Base-by-base conservation (phyloP, 2,888 invertebrate species). In the Caenorhabditis sp. region DNA sequence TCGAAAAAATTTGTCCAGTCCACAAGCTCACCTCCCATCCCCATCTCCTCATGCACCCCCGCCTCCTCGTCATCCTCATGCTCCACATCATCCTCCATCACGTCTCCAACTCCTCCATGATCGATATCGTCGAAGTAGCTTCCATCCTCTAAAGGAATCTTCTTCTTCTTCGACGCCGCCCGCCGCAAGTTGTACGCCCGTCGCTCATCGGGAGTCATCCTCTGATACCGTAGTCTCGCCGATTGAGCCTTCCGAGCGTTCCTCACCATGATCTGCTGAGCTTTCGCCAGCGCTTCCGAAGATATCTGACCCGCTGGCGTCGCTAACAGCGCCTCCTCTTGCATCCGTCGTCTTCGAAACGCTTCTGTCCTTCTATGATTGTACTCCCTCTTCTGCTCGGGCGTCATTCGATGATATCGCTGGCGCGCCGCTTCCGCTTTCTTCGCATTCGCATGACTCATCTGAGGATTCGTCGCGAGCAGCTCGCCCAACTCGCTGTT, bases 281-380 rank as follows among this genome's bases (percentile, higher is more conserved):
- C 89, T 76, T 87, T 84, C 1, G 75, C 70, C 26, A 88, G 63
- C 0, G 87, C 85, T 26, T 86, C 87, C 2, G 81, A 61, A 0
- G 87, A 85, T 28, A 89, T 87, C 22, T 81, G 41, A 1, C 87
- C 87, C 8, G 91, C 90, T 22, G 91, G 91, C 69, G 90, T 91
- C 5, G 90, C 90, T 14, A 91, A 70, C n/a, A 91, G 81, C 49
- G 75, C 84, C 70, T 91, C 91, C 47, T 91, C 91, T 51, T 87
- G 85, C 64, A 68, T 64, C 19, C 91, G 85, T 10, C 90, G 86
- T 28, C 86, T 73, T 35, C 91, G 64, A 74, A 91, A 91, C 12
- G 91, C 90, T 77, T 91, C 91, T 2, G 91, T 91, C 31, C 91
- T 49, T 12, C 90, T 76, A 76, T 85, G 85, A 61, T 91, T 91